Conservation (phyloP, 2,888 invertebrate species). For the Sesamia inferens region DNA sequence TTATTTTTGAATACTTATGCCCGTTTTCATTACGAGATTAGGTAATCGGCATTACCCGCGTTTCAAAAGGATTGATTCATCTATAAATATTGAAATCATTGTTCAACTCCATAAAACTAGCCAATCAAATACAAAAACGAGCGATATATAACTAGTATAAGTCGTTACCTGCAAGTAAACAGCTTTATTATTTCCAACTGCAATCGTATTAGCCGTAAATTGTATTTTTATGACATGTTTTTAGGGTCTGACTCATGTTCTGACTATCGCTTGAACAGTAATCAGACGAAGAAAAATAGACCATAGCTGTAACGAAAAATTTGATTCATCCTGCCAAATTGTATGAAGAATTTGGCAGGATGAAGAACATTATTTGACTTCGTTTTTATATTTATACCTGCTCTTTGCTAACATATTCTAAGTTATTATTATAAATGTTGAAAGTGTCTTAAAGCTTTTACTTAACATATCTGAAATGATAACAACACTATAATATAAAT, state of each 20-base stretch:
- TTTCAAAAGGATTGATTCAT: background rate
- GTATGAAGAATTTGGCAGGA: too few species aligned
- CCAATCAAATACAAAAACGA: slow-evolving; percentile 32
- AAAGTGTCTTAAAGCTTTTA: slow-evolving; percentile 37
- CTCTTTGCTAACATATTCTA: slow-evolving; percentile 22
- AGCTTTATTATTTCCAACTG: slow-evolving; percentile 62
- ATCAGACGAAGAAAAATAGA: slow-evolving; percentile 53
- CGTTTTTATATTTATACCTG: slow-evolving; percentile 37
- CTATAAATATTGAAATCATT: background rate
- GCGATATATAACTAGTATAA: slow-evolving; percentile 24
- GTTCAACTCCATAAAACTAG: background rate
- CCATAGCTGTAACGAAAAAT: slow-evolving; percentile 10
- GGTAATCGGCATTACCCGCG: too few species aligned
- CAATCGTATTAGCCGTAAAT: slow-evolving; percentile 61
- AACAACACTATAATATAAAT: slow-evolving; percentile 26
- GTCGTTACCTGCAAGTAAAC: slow-evolving; percentile 55
- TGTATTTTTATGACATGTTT: slow-evolving; percentile 59
- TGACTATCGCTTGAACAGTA: slow-evolving; percentile 42
- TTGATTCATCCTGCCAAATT: slow-evolving; percentile 29
- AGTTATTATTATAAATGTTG: slow-evolving; percentile 47
- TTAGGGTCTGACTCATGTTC: slow-evolving; percentile 62
- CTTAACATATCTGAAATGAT: slow-evolving; percentile 37
- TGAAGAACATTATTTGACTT: slow-evolving; percentile 35
- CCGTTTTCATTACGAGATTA: background rate
- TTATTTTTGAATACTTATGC: background rate